Percentiles rank a stretch among this genome's conserved stretches.
phyloP scores from a whole-genome alignment of 92 coral and sea anemone species.

The Plumapathes pennacea region DNA sequence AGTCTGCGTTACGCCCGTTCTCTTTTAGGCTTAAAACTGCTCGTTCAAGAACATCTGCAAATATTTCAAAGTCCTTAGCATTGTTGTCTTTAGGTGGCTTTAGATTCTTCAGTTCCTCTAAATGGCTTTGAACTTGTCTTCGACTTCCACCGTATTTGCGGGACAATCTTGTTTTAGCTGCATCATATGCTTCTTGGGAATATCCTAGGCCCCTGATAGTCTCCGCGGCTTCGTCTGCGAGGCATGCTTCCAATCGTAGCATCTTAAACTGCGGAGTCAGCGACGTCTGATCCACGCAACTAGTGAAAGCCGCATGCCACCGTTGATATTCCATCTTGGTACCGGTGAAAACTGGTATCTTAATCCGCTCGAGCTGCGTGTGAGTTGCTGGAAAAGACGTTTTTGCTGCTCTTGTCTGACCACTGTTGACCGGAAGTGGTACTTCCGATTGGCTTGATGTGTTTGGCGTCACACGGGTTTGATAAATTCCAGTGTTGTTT shows the following conservation, averaged over 20 bases:
- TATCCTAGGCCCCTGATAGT: constrained; percentile 58
- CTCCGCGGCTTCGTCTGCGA: constrained; percentile 54
- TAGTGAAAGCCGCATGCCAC: constrained; percentile 51
- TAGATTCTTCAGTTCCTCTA: constrained; percentile 37
- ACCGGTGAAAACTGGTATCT: constrained; percentile 39
- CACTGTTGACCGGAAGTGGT: too few species aligned
- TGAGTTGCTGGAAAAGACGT: too few species aligned
- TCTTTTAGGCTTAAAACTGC: constrained; percentile 46
- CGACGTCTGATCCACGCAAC: constrained; percentile 49
- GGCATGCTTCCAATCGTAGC: constrained; percentile 55
- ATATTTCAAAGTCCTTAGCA: constrained; percentile 35
- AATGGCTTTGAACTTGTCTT: constrained; percentile 43
- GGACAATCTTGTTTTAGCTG: constrained; percentile 36
- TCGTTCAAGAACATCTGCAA: constrained; percentile 29
- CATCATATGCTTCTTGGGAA: constrained; percentile 50
- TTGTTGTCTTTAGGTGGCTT: constrained; percentile 41
- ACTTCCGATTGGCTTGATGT: too few species aligned
- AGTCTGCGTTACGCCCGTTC: constrained; percentile 43
- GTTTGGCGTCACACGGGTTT: too few species aligned
- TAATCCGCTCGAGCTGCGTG: too few species aligned
- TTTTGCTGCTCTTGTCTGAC: too few species aligned
- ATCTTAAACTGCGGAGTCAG: constrained; percentile 61
- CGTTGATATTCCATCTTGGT: constrained; percentile 44
- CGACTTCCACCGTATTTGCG: constrained; percentile 61
- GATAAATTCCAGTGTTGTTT: too few species aligned